phyloP scores from a whole-genome alignment of 2,888 invertebrate species.

The Erannis defoliaria region DNA sequence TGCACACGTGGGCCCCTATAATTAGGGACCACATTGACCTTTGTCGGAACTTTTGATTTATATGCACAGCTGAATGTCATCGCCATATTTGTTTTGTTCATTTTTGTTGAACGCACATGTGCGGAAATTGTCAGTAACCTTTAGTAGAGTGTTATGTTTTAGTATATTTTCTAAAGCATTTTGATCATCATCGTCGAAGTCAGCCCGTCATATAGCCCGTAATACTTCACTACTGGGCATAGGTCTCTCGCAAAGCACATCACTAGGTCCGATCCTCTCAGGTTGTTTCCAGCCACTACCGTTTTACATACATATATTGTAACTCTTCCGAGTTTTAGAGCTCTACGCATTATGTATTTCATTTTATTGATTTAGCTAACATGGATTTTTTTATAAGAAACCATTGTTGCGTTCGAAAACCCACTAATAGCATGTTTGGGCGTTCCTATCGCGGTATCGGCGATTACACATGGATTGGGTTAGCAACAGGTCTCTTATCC shows the following conservation, averaged over 20 bases:
- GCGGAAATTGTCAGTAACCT: slow-evolving; percentile 10
- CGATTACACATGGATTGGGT: slow-evolving; percentile 13
- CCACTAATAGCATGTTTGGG: not conserved
- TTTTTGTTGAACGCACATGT: slow-evolving; percentile 36
- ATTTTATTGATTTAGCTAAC: not conserved
- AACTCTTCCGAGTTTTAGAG: no score
- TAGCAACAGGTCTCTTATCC: slow-evolving; percentile 44
- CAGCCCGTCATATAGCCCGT: no score
- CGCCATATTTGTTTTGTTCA: slow-evolving; percentile 36
- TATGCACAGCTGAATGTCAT: slow-evolving; percentile 40
- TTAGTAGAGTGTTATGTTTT: not conserved
- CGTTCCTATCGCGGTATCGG: slow-evolving; percentile 4
- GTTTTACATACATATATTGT: no score
- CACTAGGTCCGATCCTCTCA: no score
- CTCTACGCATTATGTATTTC: not conserved
- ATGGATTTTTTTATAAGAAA: not conserved
- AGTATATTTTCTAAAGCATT: not conserved
- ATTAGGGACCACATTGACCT: slow-evolving; percentile 52
- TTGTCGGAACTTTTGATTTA: slow-evolving; percentile 43
- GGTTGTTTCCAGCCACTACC: no score
- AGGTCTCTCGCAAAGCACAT: no score
- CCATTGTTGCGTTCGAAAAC: not conserved
- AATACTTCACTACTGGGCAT: no score
- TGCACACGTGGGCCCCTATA: slow-evolving; percentile 45
- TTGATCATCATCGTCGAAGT: not conserved